A percentile compares a stretch with the other conserved stretches of the same genome.
These are phyloP conservation scores for Phymanthus crucifer DNA, from an alignment of 92 coral and sea anemone species.

Conservation along the genomic window DNA sequence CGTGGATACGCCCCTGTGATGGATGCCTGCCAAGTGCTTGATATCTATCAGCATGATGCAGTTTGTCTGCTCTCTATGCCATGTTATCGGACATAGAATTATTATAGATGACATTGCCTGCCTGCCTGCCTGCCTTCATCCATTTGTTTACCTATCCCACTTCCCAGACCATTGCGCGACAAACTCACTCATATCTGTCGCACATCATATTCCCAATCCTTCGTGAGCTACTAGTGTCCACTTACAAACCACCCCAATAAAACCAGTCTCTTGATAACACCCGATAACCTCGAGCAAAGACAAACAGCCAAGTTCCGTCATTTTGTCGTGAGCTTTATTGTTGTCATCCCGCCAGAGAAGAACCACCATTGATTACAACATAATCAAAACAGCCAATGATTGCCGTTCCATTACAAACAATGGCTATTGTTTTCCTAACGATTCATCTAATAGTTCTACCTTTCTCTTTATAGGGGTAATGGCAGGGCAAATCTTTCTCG, in stretches of 20 bases:
- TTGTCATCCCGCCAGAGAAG: background rate
- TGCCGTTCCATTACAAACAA: background rate
- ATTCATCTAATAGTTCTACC: background rate
- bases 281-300: background rate
- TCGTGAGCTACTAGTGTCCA: background rate
- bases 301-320: background rate
- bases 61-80: background rate
- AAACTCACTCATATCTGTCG: background rate
- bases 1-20: too few species aligned
- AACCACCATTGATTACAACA: background rate
- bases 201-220: background rate
- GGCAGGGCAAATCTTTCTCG: too few species aligned
- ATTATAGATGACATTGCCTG: background rate
- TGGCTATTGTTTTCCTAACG: background rate
- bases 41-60: background rate
- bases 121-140: background rate
- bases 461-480: background rate
- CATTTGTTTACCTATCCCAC: background rate
- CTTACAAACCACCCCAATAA: background rate
- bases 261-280: background rate
- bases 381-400: background rate
- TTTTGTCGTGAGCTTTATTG: background rate
- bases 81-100: background rate
- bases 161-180: background rate
- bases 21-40: constrained; percentile 6